Conservation (phyloP, 2,888 invertebrate genomes). For the Icerya purchasi region DNA sequence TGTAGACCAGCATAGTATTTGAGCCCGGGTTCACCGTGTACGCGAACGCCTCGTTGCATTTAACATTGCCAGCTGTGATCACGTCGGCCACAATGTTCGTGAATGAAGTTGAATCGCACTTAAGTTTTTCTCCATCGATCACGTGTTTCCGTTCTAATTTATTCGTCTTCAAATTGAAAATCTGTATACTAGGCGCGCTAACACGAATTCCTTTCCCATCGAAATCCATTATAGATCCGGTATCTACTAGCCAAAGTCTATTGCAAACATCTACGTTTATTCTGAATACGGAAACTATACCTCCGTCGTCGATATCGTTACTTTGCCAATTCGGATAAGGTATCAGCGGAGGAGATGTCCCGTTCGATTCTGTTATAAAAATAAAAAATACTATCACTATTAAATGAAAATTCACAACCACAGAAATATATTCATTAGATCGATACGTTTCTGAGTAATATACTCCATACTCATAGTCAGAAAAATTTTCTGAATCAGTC, state of each 20-base stretch:
- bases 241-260: constrained; percentile 62
- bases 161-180: constrained; percentile 54
- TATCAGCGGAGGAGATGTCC: constrained; percentile 46
- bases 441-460: no score
- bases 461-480: no score
- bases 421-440: no score
- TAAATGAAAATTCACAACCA: no score
- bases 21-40: constrained; percentile 42
- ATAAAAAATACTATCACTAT: no score
- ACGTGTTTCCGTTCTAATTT: constrained; percentile 34
- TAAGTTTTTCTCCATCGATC: constrained; percentile 8
- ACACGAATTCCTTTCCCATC: constrained; percentile 6
- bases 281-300: constrained; percentile 49
- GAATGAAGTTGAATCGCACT: constrained; percentile 49
- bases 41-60: constrained; percentile 52
- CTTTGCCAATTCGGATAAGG: constrained; percentile 57
- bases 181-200: constrained; percentile 30
- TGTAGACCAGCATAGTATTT: constrained; percentile 40
- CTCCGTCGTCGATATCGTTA: constrained; percentile 50
- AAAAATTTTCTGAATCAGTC: no score
- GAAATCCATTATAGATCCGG: constrained; percentile 43
- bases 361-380: constrained; percentile 6
- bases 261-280: constrained; percentile 58
- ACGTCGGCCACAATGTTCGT: constrained; percentile 70
- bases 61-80: constrained; percentile 35